Evolutionary conservation across 2,113 vertebrate species (phyloP), one percentile per base, ranked within the genome.

Genomic region (Myotis brandtii): DNA sequence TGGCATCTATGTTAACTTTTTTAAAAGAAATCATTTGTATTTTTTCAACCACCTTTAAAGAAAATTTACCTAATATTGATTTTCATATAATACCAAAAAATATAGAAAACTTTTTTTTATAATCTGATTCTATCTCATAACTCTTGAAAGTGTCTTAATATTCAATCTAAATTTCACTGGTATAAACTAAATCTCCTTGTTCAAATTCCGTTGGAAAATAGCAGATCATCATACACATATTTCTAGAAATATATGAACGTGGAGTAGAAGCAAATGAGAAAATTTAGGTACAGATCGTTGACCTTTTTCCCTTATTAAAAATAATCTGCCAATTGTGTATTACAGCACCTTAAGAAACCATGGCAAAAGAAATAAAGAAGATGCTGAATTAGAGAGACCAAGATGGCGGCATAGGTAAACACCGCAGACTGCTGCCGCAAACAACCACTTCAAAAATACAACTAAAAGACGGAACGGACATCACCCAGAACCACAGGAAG

Each of bases 121-220:
- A 69, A 12, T 54, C 23, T 73, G 20, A 73, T 75, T 84, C 5
- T 3, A 64, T 43, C 12, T 62, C n/a, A 64, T 27, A 83, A 43
- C 21, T 82, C 40, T 43, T 27, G 25, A 81, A 81, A 70, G 13
- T 52, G 80, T 88, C 6, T 59, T 21, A 81, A 34, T 64, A 9
- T 52, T 67, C 11, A 76, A 17, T 72, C 3, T 72, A 85, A 50
- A 88, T 32, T 95, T 88, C n/a, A 34, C 11, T 52, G 20, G 66
- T 76, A 52, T 10, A 89, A 85, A 81, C 32, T 64, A 77, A 73
- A 73, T 79, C 21, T 62, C 76, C 25, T 20, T 76, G 13, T 81
- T 88, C 48, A 87, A 89, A 72, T 64, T 93, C 86, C 34, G 69
- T 4, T 79, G 9, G 30, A 69, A 76, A 90, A 93, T 18, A 77